Base-by-base conservation (phyloP, 1,140 invertebrate genomes). In the Octopus sinensis region DNA sequence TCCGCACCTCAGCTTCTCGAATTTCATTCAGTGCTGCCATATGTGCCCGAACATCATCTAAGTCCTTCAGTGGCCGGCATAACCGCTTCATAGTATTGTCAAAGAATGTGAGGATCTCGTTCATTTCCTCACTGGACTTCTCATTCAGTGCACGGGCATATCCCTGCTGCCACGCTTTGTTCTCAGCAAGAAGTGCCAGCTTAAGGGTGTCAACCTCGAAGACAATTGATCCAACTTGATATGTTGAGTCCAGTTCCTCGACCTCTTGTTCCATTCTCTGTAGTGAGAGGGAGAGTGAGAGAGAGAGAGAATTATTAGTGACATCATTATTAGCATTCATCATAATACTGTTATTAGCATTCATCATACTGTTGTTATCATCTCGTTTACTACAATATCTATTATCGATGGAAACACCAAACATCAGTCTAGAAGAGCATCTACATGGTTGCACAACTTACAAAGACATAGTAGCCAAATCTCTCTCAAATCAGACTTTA, bases 21-120 rank as follows among this genome's bases (percentile, higher is more conserved):
- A 98, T 97, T 90, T 98, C 97, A 87, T 94, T 95, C 76, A 98
- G 90, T 0, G 95, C 96, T 81, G 97, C 96, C 95, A 99, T 98
- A 73, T 97, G 95, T 84, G 95, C 93, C 81, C 97, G 92, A 1
- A 98, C 96, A 87, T 98, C 97, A 88, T 98, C 97, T 52, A 98
- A 92, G 90, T 98, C 97, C 77, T 95, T 92, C 71, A 98, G 95
- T 52, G 95, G 96, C 73, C 96, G 92, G n/a, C 83, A 86, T 51
- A 91, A 83, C 77, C 86, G 85, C 85, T 91, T 91, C 80, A 88
- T 88, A 71, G 90, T 85, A 78, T 86, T 88, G 54, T 91, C 90
- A 79, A 88, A 88, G 82, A 90, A 91, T 30, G 91, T 90, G 23
- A 89, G 85, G 10, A 90, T 86, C 52, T 88, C 85, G 86, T 98